Percentiles rank a stretch among this genome's conserved stretches.
Evolutionary conservation across 2,113 vertebrate species (phyloP).

Genomic region (Castor canadensis): DNA sequence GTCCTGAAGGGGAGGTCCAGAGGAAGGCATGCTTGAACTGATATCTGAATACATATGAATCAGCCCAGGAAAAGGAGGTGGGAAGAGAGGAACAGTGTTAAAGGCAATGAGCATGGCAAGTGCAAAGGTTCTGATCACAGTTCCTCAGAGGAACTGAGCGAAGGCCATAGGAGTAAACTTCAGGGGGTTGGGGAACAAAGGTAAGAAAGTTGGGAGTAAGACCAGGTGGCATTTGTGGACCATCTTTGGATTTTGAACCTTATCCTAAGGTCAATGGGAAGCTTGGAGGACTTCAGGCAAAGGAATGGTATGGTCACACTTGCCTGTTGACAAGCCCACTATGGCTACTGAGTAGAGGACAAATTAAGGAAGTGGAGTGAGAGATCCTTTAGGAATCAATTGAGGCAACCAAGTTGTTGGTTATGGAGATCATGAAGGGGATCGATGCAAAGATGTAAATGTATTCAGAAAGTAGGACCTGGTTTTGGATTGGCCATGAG

Average conservation of each 20-base stretch:
- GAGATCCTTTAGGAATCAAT: neutral
- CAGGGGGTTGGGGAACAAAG: neutral
- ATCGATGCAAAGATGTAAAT: neutral
- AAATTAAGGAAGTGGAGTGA: neutral
- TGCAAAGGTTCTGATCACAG: neutral
- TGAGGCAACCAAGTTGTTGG: neutral
- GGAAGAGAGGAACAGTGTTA: no score
- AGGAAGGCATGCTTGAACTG: neutral
- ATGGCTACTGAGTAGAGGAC: neutral
- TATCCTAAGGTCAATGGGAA: neutral
- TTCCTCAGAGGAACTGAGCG: neutral
- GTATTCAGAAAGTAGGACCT: neutral
- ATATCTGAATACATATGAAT: neutral
- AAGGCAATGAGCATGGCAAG: neutral
- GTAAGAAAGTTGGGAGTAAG: neutral
- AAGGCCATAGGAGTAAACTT: neutral
- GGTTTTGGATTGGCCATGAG: neutral
- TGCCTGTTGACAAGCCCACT: neutral
- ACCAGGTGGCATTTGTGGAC: neutral
- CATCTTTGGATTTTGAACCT: neutral
- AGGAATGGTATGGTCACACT: neutral
- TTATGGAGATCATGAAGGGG: neutral
- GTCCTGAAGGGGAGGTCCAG: neutral
- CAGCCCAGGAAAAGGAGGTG: neutral
- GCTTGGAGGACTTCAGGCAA: neutral